Base-by-base conservation (phyloP, 2,888 invertebrate genomes). In the Brachylomia viminalis region DNA sequence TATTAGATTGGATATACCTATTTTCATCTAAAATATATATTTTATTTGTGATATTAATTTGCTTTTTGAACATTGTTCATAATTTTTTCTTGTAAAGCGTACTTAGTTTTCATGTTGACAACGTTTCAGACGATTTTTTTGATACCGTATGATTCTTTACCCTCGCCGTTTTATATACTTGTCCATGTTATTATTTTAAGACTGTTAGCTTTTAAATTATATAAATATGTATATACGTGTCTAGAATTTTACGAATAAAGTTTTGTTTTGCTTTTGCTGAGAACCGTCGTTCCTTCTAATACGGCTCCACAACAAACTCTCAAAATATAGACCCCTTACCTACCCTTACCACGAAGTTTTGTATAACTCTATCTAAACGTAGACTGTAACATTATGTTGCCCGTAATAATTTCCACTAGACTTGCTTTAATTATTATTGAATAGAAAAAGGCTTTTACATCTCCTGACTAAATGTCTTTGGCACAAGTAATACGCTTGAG, bases 351-450 rank as follows among this genome's bases (percentile, higher is more conserved):
- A 54, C n/a, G 54, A 80, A 72, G 33, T 67, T 82, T 71, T 58
- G 64, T 47, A 73, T 13, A 62, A 47, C 38, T 69, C n/a, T 66
- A 66, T 78, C 58, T 20, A 15, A 38, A 20, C 27, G 17, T 23
- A 27, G 45, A 64, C 69, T 49, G 27, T 72, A 59, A 38, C 59
- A 56, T 42, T 72, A 82, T 87, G 75, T 85, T 77, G 72, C 73
- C 82, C 72, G 79, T 73, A 87, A 89, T 89, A 87, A 88, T 85
- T 91, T 91, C 89, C 89, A 86, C 65, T 59, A 88, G 86, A 87
- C 79, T 88, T 87, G 68, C 64, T 87, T 85, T 87, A 88, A 88
- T 90, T 89, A 86, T 87, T 86, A 87, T 88, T 87, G 86, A 86
- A 86, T 78, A 81, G 83, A 87, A 90, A 84, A 90, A 83, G 80